These are phyloP conservation scores for Phrynocephalus forsythii DNA, from an alignment of 2,797 vertebrate genomes.

Conservation along the genomic window DNA sequence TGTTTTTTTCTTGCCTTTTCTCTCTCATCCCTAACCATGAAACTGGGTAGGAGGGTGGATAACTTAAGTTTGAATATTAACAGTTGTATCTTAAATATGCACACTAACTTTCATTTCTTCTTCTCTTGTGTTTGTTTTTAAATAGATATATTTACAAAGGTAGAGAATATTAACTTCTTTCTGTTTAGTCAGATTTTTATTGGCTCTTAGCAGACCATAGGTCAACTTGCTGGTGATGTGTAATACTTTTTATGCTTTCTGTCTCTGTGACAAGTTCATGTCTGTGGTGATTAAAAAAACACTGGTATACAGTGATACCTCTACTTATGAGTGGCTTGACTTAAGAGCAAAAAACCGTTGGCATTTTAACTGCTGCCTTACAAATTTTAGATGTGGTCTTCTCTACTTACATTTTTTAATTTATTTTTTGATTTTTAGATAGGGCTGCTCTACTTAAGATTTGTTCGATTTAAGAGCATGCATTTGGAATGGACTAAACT, in stretches of 20 bases:
- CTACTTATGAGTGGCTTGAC: too few relatives aligned
- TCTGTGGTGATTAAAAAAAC: constrained; percentile 11
- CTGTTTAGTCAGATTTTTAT: background rate
- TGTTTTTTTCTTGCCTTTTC: too few relatives aligned
- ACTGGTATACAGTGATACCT: too few relatives aligned
- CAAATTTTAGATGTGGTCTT: too few relatives aligned
- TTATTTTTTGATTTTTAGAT: too few relatives aligned
- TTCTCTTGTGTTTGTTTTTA: background rate
- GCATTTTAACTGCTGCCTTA: too few relatives aligned
- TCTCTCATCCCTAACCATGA: background rate
- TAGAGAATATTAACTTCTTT: background rate
- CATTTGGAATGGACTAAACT: too few relatives aligned
- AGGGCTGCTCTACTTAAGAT: too few relatives aligned
- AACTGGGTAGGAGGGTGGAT: background rate
- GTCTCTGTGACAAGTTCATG: constrained; percentile 10
- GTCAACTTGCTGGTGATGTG: constrained; percentile 12
- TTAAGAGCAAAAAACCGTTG: too few relatives aligned
- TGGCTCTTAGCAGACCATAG: constrained; percentile 12
- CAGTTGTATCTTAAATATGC: background rate
- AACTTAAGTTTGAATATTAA: background rate
- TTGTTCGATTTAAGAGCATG: too few relatives aligned
- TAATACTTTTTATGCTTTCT: background rate
- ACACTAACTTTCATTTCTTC: background rate
- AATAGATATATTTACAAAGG: background rate
- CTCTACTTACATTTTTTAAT: too few relatives aligned